Conservation (phyloP, 2,888 invertebrate genomes). For the Yponomeuta evonymella region DNA sequence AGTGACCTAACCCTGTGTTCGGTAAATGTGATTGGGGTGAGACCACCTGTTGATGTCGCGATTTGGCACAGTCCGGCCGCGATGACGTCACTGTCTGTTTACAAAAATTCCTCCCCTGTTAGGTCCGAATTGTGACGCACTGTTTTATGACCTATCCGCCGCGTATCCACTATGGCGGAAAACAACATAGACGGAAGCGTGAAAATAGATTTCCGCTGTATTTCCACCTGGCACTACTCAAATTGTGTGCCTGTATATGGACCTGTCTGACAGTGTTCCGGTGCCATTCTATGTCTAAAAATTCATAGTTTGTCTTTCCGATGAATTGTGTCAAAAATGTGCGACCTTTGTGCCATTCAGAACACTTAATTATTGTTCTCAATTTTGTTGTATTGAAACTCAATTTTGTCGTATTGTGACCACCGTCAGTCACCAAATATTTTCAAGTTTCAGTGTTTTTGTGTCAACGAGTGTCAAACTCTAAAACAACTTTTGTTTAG, state of each 20-base stretch:
- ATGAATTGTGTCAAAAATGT: neutral
- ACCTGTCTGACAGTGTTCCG: neutral
- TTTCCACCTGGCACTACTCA: slow-evolving; percentile 44
- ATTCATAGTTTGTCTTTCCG: too few relatives aligned
- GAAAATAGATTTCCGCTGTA: slow-evolving; percentile 64
- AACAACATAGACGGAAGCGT: slow-evolving; percentile 58
- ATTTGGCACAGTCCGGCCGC: slow-evolving; percentile 55
- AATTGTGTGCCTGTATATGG: neutral
- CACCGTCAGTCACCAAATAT: too few relatives aligned
- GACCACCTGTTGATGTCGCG: slow-evolving; percentile 66
- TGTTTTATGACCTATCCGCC: slow-evolving; percentile 58
- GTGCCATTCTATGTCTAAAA: neutral
- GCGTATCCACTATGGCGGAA: slow-evolving; percentile 63
- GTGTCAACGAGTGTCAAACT: too few relatives aligned
- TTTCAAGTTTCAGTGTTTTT: too few relatives aligned
- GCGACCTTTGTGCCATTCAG: neutral
- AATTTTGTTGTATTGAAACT: too few relatives aligned
- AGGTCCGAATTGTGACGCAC: slow-evolving; percentile 59
- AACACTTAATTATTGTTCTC: too few relatives aligned
- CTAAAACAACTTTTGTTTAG: too few relatives aligned
- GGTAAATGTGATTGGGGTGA: slow-evolving; percentile 17
- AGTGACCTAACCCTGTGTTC: neutral
- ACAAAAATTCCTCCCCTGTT: slow-evolving; percentile 61
- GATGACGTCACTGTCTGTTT: slow-evolving; percentile 67
- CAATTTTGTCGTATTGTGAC: too few relatives aligned